These are phyloP conservation scores for Macrobrachium nipponense DNA, from an alignment of 1,140 invertebrate genomes.

Conservation along the genomic window DNA sequence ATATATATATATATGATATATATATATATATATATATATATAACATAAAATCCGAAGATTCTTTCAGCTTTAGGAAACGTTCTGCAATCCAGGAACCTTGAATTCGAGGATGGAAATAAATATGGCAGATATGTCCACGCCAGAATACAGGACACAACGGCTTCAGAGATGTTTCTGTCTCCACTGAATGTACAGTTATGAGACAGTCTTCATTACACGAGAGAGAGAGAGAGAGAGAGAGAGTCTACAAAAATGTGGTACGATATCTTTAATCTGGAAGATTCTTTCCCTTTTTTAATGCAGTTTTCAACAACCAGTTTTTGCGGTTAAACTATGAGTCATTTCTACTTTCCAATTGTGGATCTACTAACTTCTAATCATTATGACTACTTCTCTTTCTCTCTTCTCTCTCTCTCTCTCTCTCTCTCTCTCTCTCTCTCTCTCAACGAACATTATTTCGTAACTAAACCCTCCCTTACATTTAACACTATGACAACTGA, in stretches of 20 bases:
- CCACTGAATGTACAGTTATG: neutral
- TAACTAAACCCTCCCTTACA: neutral
- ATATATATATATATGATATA: conserved; percentile 13
- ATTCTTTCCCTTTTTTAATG: neutral
- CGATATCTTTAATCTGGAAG: neutral
- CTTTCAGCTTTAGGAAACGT: neutral
- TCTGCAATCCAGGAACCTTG: neutral
- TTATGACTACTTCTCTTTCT: conserved; percentile 8
- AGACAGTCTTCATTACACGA: neutral
- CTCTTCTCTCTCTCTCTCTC: conserved; percentile 23
- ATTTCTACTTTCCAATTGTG: too few relatives aligned
- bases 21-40: conserved; percentile 8
- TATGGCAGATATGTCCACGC: neutral
- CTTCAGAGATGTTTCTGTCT: neutral
- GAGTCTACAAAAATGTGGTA: neutral
- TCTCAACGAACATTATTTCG: too few relatives aligned
- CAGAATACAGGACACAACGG: conserved; percentile 18
- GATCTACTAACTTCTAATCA: neutral
- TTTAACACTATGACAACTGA: neutral
- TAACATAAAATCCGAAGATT: neutral
- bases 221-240: neutral
- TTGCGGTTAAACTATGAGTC: too few relatives aligned
- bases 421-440: neutral
- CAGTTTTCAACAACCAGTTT: too few relatives aligned
- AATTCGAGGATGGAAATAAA: too few relatives aligned